These are phyloP conservation scores for Myotis yumanensis DNA, from an alignment of 2,113 vertebrate genomes.

Conservation along the genomic window DNA sequence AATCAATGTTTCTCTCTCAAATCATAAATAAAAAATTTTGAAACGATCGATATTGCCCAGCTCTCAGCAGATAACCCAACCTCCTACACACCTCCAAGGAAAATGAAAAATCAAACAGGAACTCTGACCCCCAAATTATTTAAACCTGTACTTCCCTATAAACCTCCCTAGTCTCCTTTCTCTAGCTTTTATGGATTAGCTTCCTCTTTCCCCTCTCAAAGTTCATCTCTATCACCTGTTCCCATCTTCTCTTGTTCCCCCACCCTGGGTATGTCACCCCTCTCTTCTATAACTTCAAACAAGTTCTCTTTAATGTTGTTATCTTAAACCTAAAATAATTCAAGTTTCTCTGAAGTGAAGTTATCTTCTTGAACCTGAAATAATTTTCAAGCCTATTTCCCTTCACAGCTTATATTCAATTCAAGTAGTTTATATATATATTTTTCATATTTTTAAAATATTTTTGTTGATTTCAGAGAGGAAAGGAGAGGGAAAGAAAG, in stretches of 20 bases:
- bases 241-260: not conserved
- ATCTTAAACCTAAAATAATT: not conserved
- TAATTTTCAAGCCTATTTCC: not conserved
- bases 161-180: not conserved
- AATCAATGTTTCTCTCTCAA: too few relatives aligned
- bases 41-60: not conserved
- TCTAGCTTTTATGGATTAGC: not conserved
- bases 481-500: too few relatives aligned
- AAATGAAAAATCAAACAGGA: slow-evolving; percentile 19
- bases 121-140: not conserved
- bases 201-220: not conserved
- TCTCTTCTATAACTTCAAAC: not conserved
- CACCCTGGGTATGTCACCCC: not conserved
- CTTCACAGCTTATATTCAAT: not conserved
- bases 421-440: not conserved
- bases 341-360: not conserved
- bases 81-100: not conserved
- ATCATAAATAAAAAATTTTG: too few relatives aligned
- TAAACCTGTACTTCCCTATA: not conserved
- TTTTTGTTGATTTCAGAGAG: too few relatives aligned
- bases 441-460: too few relatives aligned
- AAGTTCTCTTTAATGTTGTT: not conserved
- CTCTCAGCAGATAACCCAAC: not conserved
- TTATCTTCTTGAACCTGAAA: not conserved
- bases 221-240: not conserved